Evolutionary conservation across 2,797 vertebrate species (phyloP).

Genomic region (Schizopygopsis pylzovi): DNA sequence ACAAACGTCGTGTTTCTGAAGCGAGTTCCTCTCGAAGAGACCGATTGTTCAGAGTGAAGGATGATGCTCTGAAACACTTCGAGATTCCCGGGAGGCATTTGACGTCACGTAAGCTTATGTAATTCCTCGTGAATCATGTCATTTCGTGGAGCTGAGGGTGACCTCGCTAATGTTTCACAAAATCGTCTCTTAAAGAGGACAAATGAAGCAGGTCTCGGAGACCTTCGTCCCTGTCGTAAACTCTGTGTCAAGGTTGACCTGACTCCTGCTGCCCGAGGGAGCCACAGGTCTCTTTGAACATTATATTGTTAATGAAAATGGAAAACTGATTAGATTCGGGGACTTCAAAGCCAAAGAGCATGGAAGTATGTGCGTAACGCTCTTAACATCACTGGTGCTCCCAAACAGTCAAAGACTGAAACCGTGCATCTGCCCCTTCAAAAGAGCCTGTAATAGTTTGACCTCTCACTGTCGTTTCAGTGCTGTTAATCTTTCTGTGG

Average conservation of each 20-base stretch:
- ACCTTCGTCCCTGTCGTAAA: constrained; percentile 21
- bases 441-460: neutral
- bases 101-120: constrained; percentile 25
- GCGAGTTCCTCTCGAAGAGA: neutral
- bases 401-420: neutral
- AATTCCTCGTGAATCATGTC: constrained; percentile 19
- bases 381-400: neutral
- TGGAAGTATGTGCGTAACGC: neutral
- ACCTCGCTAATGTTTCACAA: constrained; percentile 36
- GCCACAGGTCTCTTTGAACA: constrained; percentile 10
- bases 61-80: neutral
- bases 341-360: constrained; percentile 19
- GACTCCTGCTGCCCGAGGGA: constrained; percentile 21
- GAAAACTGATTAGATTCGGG: constrained; percentile 21
- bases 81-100: neutral
- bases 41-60: constrained; percentile 1
- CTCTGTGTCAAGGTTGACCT: neutral
- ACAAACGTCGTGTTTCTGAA: neutral
- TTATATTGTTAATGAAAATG: constrained; percentile 38
- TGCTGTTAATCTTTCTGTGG: neutral
- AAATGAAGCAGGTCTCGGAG: neutral
- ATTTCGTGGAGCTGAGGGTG: neutral
- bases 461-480: neutral
- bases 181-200: constrained; percentile 24
- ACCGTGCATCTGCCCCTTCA: neutral